Conservation (phyloP, 2,888 invertebrate genomes). For the Amblyjoppa fuscipennis region DNA sequence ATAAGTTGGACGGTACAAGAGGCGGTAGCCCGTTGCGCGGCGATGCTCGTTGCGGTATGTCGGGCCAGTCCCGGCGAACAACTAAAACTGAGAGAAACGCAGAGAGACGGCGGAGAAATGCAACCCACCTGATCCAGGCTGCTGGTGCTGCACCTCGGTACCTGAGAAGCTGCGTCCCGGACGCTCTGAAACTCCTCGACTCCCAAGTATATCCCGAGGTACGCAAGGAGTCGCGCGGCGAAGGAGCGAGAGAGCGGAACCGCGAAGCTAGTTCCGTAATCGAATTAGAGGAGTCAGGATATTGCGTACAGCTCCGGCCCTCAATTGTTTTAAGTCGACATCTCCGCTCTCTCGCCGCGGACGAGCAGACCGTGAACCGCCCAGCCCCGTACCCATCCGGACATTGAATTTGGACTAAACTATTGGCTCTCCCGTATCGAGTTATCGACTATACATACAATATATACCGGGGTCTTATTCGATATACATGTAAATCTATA, state of each 20-base stretch:
- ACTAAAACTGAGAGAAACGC: conserved; percentile 26
- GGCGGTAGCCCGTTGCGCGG: conserved; percentile 45
- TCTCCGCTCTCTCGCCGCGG: conserved; percentile 77
- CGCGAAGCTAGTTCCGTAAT: conserved; percentile 82
- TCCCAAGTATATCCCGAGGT: conserved; percentile 45
- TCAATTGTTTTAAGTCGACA: conserved; percentile 85
- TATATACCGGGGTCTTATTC: background rate
- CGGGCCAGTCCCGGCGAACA: conserved; percentile 42
- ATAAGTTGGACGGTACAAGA: conserved; percentile 78
- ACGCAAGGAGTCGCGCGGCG: background rate
- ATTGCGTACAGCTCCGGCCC: conserved; percentile 83
- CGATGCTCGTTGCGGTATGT: conserved; percentile 49
- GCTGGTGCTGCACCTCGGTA: background rate
- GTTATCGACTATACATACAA: conserved; percentile 75
- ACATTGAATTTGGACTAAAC: conserved; percentile 85
- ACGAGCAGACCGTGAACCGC: conserved; percentile 51
- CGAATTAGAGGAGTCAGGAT: conserved; percentile 85
- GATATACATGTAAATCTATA: conserved; percentile 33
- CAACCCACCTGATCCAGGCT: conserved; percentile 44
- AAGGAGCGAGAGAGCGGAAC: conserved; percentile 43
- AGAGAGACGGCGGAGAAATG: background rate
- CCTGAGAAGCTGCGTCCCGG: conserved; percentile 18
- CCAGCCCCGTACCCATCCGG: conserved; percentile 73
- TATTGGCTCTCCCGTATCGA: conserved; percentile 80
- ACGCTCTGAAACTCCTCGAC: conserved; percentile 39